Percentiles rank a stretch among this genome's conserved stretches.
Evolutionary conservation across 1,140 invertebrate genomes (phyloP).

Genomic region (Babylonia areolata): DNA sequence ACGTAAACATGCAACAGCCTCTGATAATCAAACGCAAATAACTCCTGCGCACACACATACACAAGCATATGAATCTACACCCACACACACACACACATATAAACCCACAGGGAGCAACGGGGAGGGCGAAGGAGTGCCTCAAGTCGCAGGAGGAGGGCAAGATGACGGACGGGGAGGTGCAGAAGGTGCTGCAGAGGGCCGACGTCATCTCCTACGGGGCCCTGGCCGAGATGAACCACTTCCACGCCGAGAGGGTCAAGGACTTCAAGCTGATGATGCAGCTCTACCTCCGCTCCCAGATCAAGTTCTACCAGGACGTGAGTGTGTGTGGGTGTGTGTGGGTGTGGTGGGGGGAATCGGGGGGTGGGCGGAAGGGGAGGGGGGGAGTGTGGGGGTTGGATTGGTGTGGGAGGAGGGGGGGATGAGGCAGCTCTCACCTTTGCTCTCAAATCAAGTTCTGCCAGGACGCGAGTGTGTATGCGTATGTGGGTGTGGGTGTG

Average conservation of each 20-base stretch:
- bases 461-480: constrained; percentile 80
- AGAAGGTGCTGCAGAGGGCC: constrained; percentile 87
- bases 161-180: constrained; percentile 86
- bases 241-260: constrained; percentile 89
- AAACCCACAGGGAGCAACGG: constrained; percentile 83
- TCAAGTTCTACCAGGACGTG: constrained; percentile 91
- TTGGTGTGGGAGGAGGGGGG: no score
- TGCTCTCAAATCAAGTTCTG: constrained; percentile 94
- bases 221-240: constrained; percentile 95
- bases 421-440: constrained; percentile 90
- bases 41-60: not conserved
- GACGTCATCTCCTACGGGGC: constrained; percentile 94
- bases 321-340: constrained; percentile 22
- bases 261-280: constrained; percentile 92
- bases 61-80: not conserved
- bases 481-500: no score
- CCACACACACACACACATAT: not conserved
- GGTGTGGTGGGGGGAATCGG: no score
- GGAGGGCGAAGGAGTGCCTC: constrained; percentile 93
- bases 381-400: not conserved
- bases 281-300: constrained; percentile 90
- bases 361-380: not conserved
- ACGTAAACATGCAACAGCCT: no score
- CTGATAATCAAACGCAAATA: no score
- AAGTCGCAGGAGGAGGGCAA: constrained; percentile 87